Conservation (phyloP, 2,797 vertebrate species). For the Hemitrygon akajei region DNA sequence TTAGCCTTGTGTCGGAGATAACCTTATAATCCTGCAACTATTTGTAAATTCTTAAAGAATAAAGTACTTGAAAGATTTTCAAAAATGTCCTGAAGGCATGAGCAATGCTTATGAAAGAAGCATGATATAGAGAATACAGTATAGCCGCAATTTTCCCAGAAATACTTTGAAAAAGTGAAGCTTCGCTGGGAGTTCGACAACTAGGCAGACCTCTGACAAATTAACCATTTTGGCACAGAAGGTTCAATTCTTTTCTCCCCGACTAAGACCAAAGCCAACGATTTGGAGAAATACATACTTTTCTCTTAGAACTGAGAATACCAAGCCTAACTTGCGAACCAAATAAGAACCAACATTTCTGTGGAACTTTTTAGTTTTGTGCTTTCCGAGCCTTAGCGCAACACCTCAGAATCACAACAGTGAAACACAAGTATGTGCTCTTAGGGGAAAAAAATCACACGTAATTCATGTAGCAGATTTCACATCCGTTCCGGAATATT, state of each 20-base stretch:
- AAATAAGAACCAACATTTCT: not conserved
- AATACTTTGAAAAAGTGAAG: not conserved
- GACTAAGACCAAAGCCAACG: not conserved
- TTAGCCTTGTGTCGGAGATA: constrained; percentile 5
- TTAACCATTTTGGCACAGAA: not conserved
- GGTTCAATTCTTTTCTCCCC: not conserved
- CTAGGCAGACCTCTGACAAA: not conserved
- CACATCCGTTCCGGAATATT: too few species aligned
- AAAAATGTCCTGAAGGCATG: not conserved
- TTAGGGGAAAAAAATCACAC: too few species aligned
- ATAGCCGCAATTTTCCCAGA: not conserved
- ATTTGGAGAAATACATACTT: not conserved
- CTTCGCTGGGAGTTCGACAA: not conserved
- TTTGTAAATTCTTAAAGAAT: not conserved
- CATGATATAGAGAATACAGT: not conserved
- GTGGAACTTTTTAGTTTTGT: not conserved
- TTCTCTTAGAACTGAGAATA: not conserved
- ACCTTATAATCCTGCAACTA: constrained; percentile 7
- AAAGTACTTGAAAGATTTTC: not conserved
- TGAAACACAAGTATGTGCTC: too few species aligned
- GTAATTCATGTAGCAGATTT: too few species aligned
- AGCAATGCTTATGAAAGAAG: not conserved
- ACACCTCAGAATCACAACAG: too few species aligned
- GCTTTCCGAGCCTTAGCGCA: not conserved
- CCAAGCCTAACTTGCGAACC: not conserved